Evolutionary conservation across 2,113 vertebrate genomes (phyloP), one percentile per base, ranked within the genome.

Genomic region (Dryoscopus gambensis): DNA sequence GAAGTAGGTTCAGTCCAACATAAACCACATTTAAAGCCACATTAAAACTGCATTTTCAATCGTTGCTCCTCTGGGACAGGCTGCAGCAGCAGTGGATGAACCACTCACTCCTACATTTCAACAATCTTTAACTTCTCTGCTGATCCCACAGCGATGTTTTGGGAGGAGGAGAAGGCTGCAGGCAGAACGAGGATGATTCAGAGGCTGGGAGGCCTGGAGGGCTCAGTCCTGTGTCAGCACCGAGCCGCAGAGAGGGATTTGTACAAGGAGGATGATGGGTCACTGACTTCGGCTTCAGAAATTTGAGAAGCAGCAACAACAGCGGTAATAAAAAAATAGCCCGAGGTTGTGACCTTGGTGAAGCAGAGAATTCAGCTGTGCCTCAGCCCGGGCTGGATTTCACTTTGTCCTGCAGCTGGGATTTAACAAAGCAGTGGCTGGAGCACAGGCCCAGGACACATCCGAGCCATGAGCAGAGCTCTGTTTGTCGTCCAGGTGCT

Each of bases 291-390:
- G 1, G 4, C 79, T 78, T 35, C 80, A 15, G 42, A 86, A 64
- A 31, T 28, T 73, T 70, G 18, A 42, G 89, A 65, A 87, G 28
- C 33, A 70, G n/a, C 62, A 94, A 23, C 55, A 73, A 39, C 33
- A 19, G 30, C 0, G 0, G 37, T 0, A 6, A 60, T 63, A 70
- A 60, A 75, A 73, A 17, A 63, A 10, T 0, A 89, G 50, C 91
- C 76, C 0, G 11, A 63, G 83, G 93, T 65, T 84, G 42, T 78
- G 60, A 52, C 55, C 71, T 39, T 47, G 50, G 79, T 77, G 67
- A 75, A 70, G 22, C 25, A 42, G 31, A 70, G 42, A 40, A 47
- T 47, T 90, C 56, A 22, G 50, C 18, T 74, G 47, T 78, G 89
- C 33, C 52, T 87, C 56, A 22, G 7, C 78, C 80, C 13, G 19